Evolutionary conservation across 2,113 vertebrate species (phyloP), one percentile per base, ranked within the genome.

Genomic region (Pseudorhombus dupliciocellatus): DNA sequence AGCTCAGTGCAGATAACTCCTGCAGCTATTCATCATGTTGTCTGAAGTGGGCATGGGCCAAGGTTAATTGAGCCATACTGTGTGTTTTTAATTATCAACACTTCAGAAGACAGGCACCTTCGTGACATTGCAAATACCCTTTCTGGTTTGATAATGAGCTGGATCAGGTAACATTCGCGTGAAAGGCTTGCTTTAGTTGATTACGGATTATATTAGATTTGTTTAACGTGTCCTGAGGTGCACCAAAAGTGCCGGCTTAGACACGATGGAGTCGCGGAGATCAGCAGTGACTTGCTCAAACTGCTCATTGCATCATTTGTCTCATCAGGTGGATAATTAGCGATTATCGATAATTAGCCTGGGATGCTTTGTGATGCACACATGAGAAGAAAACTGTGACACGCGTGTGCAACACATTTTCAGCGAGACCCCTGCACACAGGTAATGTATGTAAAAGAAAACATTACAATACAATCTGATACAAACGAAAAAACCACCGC

Each of bases 41-140:
- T 65, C 70, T 68, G 10, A 61, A 22, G 34, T 54, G 52, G 24
- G 18, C 37, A 24, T 21, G 21, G 40, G 54, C 34, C 60, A 54
- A 55, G 57, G 53, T 76, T 69, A 68, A 75, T 65, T 37, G 22
- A 53, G 42, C 48, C 63, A 6, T 40, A 51, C 55, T 61, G 54
- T 44, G 37, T 80, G 53, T 72, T 74, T 37, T 70, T 62, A 70
- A 70, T 66, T 46, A 59, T 28, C 3, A 73, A 26, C 55, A 66
- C 16, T 57, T 69, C 37, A 37, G 42, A 48, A 3, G 5, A 30
- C 14, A 4, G 5, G 10, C 42, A 16, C 18, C 31, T 69, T 42
- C 3, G 26, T 50, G n/a, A 77, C 52, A 51, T 25, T 50, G 26
- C 15, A 66, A 37, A 75, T 21, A 34, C 21, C 11, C 12, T 24